Percentiles rank a stretch among this genome's conserved stretches.
phyloP scores from a whole-genome alignment of 2,888 invertebrate species.

The Sinohyriopsis cumingii region DNA sequence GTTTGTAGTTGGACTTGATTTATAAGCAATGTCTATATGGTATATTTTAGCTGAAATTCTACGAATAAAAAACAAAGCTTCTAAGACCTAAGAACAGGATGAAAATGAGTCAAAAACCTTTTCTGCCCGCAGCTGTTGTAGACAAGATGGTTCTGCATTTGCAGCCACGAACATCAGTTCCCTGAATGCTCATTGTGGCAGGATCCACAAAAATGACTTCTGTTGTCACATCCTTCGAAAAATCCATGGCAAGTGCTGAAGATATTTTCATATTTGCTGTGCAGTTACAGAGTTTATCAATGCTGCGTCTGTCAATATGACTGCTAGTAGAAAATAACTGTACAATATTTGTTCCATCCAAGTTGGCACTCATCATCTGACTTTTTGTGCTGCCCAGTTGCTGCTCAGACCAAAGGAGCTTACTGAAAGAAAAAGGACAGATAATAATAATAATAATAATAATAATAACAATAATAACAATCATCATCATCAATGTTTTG shows the following conservation, averaged over 20 bases:
- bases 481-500: no score
- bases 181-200: conserved; percentile 37
- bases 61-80: no score
- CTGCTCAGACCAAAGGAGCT: conserved; percentile 58
- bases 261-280: conserved; percentile 78
- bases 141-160: conserved; percentile 36
- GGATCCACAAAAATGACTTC: conserved; percentile 51
- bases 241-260: conserved; percentile 80
- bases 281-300: conserved; percentile 77
- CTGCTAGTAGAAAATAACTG: conserved; percentile 19
- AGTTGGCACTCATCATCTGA: conserved; percentile 21
- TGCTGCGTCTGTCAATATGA: conserved; percentile 13
- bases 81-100: no score
- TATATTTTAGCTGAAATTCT: no score
- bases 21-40: no score
- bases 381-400: conserved; percentile 11
- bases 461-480: no score
- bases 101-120: conserved; percentile 18
- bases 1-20: no score
- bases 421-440: conserved; percentile 33
- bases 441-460: no score
- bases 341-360: conserved; percentile 15
- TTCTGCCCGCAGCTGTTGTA: conserved; percentile 15
- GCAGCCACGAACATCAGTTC: conserved; percentile 54
- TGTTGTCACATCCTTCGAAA: conserved; percentile 73